phyloP scores from a whole-genome alignment of 2,113 vertebrate genomes.

The Pachycephala philippinensis region DNA sequence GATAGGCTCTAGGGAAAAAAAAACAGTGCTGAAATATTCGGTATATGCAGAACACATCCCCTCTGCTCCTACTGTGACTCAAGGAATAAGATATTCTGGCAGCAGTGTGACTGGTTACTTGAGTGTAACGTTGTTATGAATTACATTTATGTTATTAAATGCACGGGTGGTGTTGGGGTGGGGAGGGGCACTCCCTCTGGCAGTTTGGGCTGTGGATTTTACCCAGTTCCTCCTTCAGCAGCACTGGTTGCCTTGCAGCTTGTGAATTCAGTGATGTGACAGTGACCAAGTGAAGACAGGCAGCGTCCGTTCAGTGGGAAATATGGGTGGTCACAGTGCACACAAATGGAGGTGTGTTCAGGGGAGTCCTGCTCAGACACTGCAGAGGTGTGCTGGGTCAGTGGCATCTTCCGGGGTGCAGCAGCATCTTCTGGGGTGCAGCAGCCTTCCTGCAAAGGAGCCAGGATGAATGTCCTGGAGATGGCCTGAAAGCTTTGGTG shows the following conservation, averaged over 20 bases:
- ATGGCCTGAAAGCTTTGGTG: not conserved
- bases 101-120: not conserved
- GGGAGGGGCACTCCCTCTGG: not conserved
- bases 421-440: no score
- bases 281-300: fast-evolving
- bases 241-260: not conserved
- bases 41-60: not conserved
- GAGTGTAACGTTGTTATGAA: not conserved
- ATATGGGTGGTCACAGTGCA: fast-evolving
- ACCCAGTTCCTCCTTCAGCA: not conserved
- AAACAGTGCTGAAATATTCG: not conserved
- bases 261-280: not conserved
- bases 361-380: not conserved
- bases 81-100: not conserved
- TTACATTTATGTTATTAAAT: not conserved
- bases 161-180: fast-evolving
- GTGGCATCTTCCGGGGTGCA: not conserved
- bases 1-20: not conserved
- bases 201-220: not conserved
- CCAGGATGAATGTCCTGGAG: fast-evolving
- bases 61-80: not conserved
- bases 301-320: fast-evolving
- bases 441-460: not conserved
- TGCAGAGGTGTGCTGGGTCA: not conserved
- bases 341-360: not conserved